These are phyloP conservation scores for Halocynthia aurantium DNA, from an alignment of 23 tunicate species.

Conservation along the genomic window DNA sequence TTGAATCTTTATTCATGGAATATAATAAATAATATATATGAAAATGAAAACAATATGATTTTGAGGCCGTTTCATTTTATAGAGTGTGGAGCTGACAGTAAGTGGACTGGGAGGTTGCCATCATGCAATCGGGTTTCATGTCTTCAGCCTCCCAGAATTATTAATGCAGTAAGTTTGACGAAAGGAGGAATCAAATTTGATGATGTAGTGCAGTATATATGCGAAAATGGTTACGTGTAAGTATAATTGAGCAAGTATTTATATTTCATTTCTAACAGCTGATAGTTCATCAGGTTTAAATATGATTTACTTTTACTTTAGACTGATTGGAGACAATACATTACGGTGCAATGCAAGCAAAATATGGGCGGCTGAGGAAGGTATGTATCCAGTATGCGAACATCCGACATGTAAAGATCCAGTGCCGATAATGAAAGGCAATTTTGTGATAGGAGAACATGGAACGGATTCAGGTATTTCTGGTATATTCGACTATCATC, in stretches of 20 bases:
- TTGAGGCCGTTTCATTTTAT: background rate
- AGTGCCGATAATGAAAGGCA: constrained; percentile 25
- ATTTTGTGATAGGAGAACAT: background rate
- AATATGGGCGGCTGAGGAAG: constrained; percentile 26
- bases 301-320: background rate
- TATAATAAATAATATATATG: no score
- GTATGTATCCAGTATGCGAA: constrained; percentile 36
- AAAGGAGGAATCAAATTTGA: constrained; percentile 16
- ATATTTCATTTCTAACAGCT: no score
- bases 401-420: constrained; percentile 45
- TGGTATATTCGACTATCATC: background rate
- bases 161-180: constrained; percentile 17
- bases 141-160: constrained; percentile 23
- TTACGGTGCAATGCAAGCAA: constrained; percentile 33
- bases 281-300: background rate
- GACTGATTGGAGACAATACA: constrained; percentile 18
- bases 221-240: constrained; percentile 58
- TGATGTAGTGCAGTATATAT: constrained; percentile 35
- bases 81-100: constrained; percentile 25
- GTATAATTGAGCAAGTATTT: background rate
- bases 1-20: no score
- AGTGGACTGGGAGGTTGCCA: constrained; percentile 52
- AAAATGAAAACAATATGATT: no score
- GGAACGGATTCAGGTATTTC: constrained; percentile 15
- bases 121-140: constrained; percentile 42